Conservation (phyloP, 2,888 invertebrate genomes). For the Eledona agricola region DNA sequence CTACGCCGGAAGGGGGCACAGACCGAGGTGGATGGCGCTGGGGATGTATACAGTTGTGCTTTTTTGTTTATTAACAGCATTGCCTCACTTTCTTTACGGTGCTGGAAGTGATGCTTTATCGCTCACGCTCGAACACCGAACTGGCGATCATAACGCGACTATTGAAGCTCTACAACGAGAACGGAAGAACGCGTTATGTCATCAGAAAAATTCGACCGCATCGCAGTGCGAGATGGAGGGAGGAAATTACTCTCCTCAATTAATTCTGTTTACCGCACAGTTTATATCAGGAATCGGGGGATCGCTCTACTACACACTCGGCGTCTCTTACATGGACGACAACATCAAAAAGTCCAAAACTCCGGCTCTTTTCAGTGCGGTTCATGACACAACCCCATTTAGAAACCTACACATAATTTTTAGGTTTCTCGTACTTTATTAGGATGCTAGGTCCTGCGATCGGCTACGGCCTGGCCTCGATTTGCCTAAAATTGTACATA, state of each 20-base stretch:
- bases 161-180: conserved; percentile 63
- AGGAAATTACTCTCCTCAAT: conserved; percentile 69
- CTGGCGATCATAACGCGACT: conserved; percentile 61
- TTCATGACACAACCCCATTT: conserved; percentile 4
- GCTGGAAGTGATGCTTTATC: conserved; percentile 72
- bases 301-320: conserved; percentile 73
- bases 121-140: conserved; percentile 69
- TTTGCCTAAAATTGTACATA: conserved; percentile 73
- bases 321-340: conserved; percentile 79
- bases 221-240: conserved; percentile 58
- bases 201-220: conserved; percentile 48
- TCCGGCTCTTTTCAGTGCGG: conserved; percentile 73
- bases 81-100: conserved; percentile 75
- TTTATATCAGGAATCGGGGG: conserved; percentile 77
- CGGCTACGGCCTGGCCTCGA: conserved; percentile 72
- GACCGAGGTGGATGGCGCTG: conserved; percentile 77
- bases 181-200: conserved; percentile 68
- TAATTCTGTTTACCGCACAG: conserved; percentile 73
- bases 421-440: conserved; percentile 73
- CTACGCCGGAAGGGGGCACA: conserved; percentile 75
- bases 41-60: conserved; percentile 68
- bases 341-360: conserved; percentile 79
- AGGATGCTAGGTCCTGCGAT: conserved; percentile 75
- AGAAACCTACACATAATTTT: conserved; percentile 38
- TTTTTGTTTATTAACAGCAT: conserved; percentile 72